phyloP scores from a whole-genome alignment of 2,113 vertebrate genomes.

The Typhlomys cinereus region DNA sequence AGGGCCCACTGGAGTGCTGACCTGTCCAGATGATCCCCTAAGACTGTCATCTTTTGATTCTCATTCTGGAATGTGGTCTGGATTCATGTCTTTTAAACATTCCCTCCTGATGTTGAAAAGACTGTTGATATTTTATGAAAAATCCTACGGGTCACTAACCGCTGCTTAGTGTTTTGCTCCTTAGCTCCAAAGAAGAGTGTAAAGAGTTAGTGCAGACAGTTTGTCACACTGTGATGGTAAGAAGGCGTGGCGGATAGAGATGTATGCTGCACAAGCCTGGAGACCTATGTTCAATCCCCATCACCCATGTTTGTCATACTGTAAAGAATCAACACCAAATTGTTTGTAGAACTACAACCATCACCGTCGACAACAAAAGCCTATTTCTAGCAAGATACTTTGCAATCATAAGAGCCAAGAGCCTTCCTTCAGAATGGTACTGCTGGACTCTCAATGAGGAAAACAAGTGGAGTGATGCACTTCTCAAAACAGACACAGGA shows the following conservation, averaged over 20 bases:
- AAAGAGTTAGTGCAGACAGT: not conserved
- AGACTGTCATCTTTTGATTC: not conserved
- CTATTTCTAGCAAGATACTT: slow-evolving; percentile 1
- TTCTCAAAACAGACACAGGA: not conserved
- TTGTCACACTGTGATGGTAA: not conserved
- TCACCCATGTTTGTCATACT: no score
- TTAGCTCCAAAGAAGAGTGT: not conserved
- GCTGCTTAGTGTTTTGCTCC: not conserved
- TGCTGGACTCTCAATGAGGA: not conserved
- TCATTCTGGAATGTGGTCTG: not conserved
- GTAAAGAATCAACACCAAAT: not conserved
- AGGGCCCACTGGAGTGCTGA: not conserved
- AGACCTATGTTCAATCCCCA: no score
- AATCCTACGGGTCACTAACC: not conserved
- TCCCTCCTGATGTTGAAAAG: not conserved
- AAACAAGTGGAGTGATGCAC: not conserved
- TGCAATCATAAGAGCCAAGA: slow-evolving; percentile 1
- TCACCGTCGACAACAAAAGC: slow-evolving; percentile 19
- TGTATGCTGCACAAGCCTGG: no score
- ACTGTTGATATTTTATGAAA: slow-evolving; percentile 20
- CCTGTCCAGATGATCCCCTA: not conserved
- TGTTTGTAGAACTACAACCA: not conserved
- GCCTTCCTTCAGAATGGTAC: not conserved
- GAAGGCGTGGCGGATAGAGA: no score
- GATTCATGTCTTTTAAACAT: not conserved